These are phyloP conservation scores for Stratiomys singularior DNA, from an alignment of 2,888 invertebrate genomes.

Conservation along the genomic window DNA sequence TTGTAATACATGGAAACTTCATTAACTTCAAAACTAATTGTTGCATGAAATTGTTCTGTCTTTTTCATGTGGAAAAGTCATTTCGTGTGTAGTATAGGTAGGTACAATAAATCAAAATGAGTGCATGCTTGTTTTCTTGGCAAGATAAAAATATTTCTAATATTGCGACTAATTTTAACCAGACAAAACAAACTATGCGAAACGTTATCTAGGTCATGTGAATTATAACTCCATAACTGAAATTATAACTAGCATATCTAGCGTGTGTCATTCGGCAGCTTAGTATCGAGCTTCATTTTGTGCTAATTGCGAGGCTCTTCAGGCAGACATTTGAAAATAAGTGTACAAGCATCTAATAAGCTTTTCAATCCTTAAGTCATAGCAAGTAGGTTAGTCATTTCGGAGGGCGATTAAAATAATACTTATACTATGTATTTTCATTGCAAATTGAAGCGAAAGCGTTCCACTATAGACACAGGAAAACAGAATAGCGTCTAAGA, in stretches of 20 bases:
- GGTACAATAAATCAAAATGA: conserved; percentile 15
- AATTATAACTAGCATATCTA: conserved; percentile 9
- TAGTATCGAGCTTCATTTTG: neutral
- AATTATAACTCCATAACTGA: neutral
- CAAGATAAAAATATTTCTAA: conserved; percentile 21
- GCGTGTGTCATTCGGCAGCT: conserved; percentile 15
- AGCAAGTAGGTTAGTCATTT: neutral
- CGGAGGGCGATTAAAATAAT: neutral
- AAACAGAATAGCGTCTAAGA: conserved; percentile 18
- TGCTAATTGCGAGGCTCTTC: conserved; percentile 25
- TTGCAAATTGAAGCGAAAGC: conserved; percentile 36
- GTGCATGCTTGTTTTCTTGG: conserved; percentile 22
- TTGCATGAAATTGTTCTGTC: neutral
- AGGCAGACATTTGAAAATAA: conserved; percentile 27
- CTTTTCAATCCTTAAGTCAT: neutral
- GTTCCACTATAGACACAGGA: conserved; percentile 38
- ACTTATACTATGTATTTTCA: neutral
- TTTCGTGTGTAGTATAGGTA: conserved; percentile 11
- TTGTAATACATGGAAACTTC: neutral
- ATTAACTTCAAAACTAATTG: conserved; percentile 27
- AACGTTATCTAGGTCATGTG: neutral
- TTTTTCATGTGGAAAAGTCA: conserved; percentile 13
- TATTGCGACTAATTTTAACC: conserved; percentile 8
- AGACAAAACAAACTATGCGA: neutral
- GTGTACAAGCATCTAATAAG: conserved; percentile 36